Evolutionary conservation across 2,888 invertebrate genomes (phyloP).

Genomic region (Antheraea yamamai): DNA sequence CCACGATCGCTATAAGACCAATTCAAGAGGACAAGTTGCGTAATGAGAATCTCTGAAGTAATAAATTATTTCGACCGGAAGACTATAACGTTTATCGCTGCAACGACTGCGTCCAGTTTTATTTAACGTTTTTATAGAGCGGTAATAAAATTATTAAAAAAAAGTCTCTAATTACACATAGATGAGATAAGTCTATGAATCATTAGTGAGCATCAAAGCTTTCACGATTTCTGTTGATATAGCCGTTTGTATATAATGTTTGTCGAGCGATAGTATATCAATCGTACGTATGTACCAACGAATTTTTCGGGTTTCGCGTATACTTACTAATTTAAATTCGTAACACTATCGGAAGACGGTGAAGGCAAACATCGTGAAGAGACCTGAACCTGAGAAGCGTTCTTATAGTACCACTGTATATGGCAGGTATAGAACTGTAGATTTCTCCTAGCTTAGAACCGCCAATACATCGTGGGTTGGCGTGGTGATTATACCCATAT

Average conservation of each 20-base stretch:
- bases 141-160: background rate
- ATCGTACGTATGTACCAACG: no score
- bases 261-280: no score
- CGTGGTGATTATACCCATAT: no score
- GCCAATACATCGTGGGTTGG: no score
- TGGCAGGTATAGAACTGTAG: no score
- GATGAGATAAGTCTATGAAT: background rate
- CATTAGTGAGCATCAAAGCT: background rate
- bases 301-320: no score
- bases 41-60: conserved; percentile 4
- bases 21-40: conserved; percentile 9
- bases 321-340: no score
- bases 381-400: no score
- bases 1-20: conserved; percentile 1
- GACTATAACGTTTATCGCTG: background rate
- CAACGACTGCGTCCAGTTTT: background rate
- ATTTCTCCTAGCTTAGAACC: no score
- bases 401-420: no score
- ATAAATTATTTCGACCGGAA: conserved; percentile 1
- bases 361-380: no score
- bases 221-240: background rate
- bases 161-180: background rate
- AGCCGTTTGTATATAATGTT: background rate
- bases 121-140: conserved; percentile 11
- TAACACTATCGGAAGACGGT: no score